Evolutionary conservation across 2,888 invertebrate species (phyloP).

Genomic region (Dasysyrphus albostriatus): DNA sequence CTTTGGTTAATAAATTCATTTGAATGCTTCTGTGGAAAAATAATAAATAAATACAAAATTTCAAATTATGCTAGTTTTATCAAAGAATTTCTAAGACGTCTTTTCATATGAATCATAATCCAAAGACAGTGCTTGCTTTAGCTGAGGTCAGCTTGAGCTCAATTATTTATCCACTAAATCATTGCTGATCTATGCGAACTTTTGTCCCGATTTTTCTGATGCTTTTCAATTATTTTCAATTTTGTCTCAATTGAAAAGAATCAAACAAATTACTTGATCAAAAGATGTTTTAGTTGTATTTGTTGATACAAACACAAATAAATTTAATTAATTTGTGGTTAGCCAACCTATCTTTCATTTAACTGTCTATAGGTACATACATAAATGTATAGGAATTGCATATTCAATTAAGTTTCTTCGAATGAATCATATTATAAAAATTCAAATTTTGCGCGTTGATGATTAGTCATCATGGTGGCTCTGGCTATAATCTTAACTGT

Average conservation of each 20-base stretch:
- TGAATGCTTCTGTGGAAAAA: no score
- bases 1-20: no score
- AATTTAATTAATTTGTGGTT: background rate
- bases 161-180: constrained; percentile 33
- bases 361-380: background rate
- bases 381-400: constrained; percentile 38
- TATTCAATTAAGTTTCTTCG: constrained; percentile 41
- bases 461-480: constrained; percentile 59
- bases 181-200: constrained; percentile 25
- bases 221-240: constrained; percentile 22
- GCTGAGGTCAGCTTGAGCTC: background rate
- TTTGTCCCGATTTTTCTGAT: constrained; percentile 20
- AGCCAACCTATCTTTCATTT: background rate
- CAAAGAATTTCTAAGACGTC: background rate
- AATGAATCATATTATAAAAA: constrained; percentile 37
- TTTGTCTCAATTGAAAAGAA: constrained; percentile 47
- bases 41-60: background rate
- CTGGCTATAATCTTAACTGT: constrained; percentile 29
- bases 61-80: constrained; percentile 2
- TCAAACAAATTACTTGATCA: constrained; percentile 19
- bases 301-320: background rate
- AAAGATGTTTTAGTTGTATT: background rate
- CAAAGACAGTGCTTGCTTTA: background rate
- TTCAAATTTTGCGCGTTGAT: constrained; percentile 41
- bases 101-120: background rate